phyloP scores from a whole-genome alignment of 2,888 invertebrate species.

The Camptogramma bilineatum region DNA sequence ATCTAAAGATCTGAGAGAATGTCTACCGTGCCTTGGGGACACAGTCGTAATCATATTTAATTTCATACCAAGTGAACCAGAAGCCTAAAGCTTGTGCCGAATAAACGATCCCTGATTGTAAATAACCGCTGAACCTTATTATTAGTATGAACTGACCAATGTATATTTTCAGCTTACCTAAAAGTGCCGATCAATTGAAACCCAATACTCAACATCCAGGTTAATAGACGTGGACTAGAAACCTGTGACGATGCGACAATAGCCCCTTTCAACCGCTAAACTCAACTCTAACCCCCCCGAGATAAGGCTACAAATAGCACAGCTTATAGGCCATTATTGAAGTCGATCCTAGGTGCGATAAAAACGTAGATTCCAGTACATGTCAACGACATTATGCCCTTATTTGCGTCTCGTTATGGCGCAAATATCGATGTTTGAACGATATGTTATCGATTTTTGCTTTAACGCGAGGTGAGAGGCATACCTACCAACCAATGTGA shows the following conservation, averaged over 20 bases:
- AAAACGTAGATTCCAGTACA: constrained; percentile 25
- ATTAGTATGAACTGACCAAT: background rate
- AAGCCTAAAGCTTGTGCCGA: background rate
- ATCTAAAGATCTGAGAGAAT: too few species aligned
- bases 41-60: too few species aligned
- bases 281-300: background rate
- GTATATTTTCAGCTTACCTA: constrained; percentile 1
- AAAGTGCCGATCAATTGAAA: constrained; percentile 9
- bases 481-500: background rate
- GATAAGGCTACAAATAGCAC: constrained; percentile 2
- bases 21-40: too few species aligned
- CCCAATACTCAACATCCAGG: constrained; percentile 43
- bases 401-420: constrained; percentile 27
- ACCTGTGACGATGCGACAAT: constrained; percentile 15
- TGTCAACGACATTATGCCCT: constrained; percentile 20
- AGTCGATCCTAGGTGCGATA: constrained; percentile 21
- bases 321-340: constrained; percentile 14
- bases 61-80: too few species aligned
- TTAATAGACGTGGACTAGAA: constrained; percentile 38
- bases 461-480: background rate
- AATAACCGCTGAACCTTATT: background rate
- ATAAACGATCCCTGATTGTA: background rate
- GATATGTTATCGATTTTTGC: constrained; percentile 5
- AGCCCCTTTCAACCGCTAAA: background rate
- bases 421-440: constrained; percentile 27